Evolutionary conservation across 2,888 invertebrate species (phyloP).

Genomic region (Psylliodes chrysocephalus): DNA sequence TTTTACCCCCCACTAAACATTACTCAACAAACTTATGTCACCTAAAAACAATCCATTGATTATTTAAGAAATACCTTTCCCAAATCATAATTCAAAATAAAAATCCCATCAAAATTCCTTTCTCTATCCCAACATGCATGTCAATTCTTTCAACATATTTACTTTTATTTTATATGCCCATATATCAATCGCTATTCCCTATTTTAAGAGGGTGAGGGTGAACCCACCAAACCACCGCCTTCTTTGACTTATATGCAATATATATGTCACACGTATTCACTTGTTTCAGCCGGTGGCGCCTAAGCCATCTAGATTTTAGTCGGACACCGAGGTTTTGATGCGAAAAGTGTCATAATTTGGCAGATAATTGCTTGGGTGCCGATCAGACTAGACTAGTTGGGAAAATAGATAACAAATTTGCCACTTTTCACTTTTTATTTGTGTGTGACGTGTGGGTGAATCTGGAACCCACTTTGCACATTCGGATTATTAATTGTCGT

Average conservation of each 20-base stretch:
- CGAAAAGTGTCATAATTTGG: conserved; percentile 60
- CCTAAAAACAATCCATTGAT: no score
- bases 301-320: conserved; percentile 39
- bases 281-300: conserved; percentile 47
- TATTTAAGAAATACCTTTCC: no score
- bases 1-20: no score
- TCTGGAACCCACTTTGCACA: background rate
- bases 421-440: conserved; percentile 47
- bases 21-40: no score
- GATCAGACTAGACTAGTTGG: conserved; percentile 55
- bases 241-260: conserved; percentile 39
- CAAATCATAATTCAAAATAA: no score
- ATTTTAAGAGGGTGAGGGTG: no score
- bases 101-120: background rate
- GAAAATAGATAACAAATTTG: conserved; percentile 53
- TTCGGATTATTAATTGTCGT: background rate
- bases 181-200: conserved; percentile 11
- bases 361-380: conserved; percentile 62
- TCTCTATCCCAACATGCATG: background rate
- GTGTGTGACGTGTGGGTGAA: background rate
- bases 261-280: conserved; percentile 38
- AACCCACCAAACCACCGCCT: background rate
- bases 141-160: conserved; percentile 10
- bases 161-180: conserved; percentile 8
- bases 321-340: conserved; percentile 39